phyloP scores from a whole-genome alignment of 1,140 invertebrate species.

The Brachionus koreanus region DNA sequence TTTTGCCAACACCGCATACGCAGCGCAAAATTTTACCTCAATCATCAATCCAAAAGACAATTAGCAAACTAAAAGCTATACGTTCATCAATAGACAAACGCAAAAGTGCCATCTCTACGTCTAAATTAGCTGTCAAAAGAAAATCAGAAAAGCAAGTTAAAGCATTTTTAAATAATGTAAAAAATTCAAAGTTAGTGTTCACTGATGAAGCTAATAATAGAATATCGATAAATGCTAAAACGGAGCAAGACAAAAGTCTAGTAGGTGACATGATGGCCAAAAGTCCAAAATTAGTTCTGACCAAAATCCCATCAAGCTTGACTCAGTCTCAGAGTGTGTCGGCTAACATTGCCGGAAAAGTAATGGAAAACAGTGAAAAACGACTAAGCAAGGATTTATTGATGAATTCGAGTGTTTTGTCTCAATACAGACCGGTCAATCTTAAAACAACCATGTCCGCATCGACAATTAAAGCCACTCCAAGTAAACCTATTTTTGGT shows the following conservation, averaged over 20 bases:
- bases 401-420: background rate
- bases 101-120: background rate
- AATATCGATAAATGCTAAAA: background rate
- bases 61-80: background rate
- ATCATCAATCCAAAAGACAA: background rate
- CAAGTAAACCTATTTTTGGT: background rate
- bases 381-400: background rate
- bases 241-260: background rate
- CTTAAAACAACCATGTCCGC: background rate
- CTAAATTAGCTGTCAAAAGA: background rate
- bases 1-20: background rate
- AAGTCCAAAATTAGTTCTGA: background rate
- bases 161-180: conserved; percentile 14
- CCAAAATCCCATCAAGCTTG: background rate
- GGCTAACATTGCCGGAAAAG: background rate
- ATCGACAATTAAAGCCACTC: background rate
- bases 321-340: background rate
- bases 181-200: background rate
- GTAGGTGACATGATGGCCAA: background rate
- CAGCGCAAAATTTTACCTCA: background rate
- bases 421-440: background rate
- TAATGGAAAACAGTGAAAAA: background rate
- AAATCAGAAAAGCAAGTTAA: conserved; percentile 23
- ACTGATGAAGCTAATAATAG: background rate
- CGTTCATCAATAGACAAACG: conserved; percentile 22